These are phyloP conservation scores for Pentamera pediparva DNA, from an alignment of 53 echinoderm and acorn worm species.

Conservation along the genomic window DNA sequence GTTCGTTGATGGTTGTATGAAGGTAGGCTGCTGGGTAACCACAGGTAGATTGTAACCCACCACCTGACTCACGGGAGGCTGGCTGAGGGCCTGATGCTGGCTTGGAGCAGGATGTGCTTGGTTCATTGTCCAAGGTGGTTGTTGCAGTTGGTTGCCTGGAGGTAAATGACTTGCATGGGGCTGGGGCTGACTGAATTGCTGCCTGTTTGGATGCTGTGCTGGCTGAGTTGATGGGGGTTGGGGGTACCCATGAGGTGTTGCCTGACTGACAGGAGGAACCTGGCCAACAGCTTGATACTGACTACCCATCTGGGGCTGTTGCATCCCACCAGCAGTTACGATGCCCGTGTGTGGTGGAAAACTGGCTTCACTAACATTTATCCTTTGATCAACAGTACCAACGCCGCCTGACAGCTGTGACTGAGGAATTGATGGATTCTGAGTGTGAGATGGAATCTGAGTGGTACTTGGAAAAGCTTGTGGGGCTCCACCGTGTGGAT, in stretches of 20 bases:
- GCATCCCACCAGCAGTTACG: too few species aligned
- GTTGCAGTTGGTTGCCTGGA: not conserved
- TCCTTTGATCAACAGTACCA: too few species aligned
- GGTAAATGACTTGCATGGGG: too few species aligned
- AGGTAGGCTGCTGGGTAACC: not conserved
- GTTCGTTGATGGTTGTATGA: not conserved
- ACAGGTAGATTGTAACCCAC: too few species aligned
- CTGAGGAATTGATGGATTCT: too few species aligned
- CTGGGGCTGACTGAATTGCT: too few species aligned
- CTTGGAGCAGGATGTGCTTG: not conserved
- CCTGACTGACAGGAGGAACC: not conserved
- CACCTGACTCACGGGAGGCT: not conserved
- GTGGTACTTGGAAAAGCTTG: too few species aligned
- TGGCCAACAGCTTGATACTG: slow-evolving; percentile 22
- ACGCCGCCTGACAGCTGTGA: too few species aligned
- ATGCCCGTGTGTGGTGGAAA: not conserved
- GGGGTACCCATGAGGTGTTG: slow-evolving; percentile 1
- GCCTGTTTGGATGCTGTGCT: not conserved
- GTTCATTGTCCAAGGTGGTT: not conserved
- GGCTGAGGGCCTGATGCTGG: not conserved
- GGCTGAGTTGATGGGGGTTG: not conserved
- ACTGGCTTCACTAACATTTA: not conserved
- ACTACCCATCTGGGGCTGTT: not conserved
- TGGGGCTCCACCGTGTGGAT: too few species aligned
- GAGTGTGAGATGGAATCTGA: too few species aligned